Percentiles rank a stretch among this genome's conserved stretches.
These are phyloP conservation scores for Luehdorfia chinensis DNA, from an alignment of 1,140 invertebrate genomes.

Conservation along the genomic window DNA sequence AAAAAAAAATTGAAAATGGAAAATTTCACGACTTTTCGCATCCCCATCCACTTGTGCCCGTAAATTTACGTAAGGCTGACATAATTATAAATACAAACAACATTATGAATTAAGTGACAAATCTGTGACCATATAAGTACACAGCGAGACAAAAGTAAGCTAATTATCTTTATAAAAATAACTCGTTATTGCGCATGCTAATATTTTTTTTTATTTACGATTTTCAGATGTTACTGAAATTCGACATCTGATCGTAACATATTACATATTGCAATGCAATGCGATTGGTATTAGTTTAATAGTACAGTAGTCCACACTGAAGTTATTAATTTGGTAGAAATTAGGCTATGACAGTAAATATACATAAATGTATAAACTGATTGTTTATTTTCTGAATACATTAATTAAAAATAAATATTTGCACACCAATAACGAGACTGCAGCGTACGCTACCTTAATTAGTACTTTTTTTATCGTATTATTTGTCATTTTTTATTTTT, in stretches of 20 bases:
- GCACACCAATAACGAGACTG: slow-evolving; percentile 37
- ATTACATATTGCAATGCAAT: too few relatives aligned
- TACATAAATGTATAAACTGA: too few relatives aligned
- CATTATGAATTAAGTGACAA: slow-evolving; percentile 61
- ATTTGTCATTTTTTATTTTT: slow-evolving; percentile 70
- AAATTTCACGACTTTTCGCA: too few relatives aligned
- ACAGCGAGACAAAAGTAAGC: slow-evolving; percentile 57
- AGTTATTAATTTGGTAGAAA: slow-evolving; percentile 13
- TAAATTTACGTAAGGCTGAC: slow-evolving; percentile 36
- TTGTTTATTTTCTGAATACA: too few relatives aligned
- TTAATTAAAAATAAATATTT: slow-evolving; percentile 32
- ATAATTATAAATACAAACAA: slow-evolving; percentile 53
- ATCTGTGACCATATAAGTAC: slow-evolving; percentile 50
- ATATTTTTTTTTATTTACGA: slow-evolving; percentile 19
- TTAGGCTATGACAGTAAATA: too few relatives aligned
- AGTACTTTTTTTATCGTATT: slow-evolving; percentile 73
- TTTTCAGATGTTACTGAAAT: too few relatives aligned
- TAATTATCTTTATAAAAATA: slow-evolving; percentile 61
- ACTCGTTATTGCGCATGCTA: slow-evolving; percentile 35
- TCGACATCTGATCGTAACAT: too few relatives aligned
- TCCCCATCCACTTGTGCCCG: background rate
- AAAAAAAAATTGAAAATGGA: too few relatives aligned
- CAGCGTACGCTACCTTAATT: slow-evolving; percentile 58
- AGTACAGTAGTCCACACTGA: too few relatives aligned
- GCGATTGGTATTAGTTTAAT: too few relatives aligned